phyloP scores from a whole-genome alignment of 2,797 vertebrate species.

The Semaprochilodus insignis region DNA sequence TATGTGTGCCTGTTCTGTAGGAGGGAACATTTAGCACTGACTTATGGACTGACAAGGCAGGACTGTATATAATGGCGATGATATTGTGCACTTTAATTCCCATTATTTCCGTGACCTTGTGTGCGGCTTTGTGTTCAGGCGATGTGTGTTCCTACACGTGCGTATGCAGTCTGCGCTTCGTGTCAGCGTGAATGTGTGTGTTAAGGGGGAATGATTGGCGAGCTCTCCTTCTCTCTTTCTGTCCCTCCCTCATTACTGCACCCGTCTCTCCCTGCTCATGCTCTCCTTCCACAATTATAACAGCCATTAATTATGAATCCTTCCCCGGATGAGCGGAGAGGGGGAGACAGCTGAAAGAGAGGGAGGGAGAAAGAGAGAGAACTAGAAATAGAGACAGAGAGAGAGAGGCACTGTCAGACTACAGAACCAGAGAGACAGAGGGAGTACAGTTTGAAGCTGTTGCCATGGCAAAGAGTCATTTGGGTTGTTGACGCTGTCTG shows the following conservation, averaged over 20 bases:
- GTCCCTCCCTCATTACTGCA: conserved; percentile 34
- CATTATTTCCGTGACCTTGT: conserved; percentile 13
- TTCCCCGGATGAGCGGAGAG: conserved; percentile 67
- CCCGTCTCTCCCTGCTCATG: conserved; percentile 46
- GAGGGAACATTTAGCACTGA: conserved; percentile 11
- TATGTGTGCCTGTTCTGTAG: conserved; percentile 7
- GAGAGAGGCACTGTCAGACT: not conserved
- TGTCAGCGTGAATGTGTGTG: conserved; percentile 9
- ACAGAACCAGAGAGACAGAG: not conserved
- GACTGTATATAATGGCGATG: not conserved
- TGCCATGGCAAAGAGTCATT: conserved; percentile 57
- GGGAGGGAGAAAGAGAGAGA: conserved; percentile 19
- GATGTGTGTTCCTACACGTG: conserved; percentile 33
- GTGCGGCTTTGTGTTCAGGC: conserved; percentile 2
- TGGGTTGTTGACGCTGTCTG: conserved; percentile 56
- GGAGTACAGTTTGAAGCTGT: conserved; percentile 34
- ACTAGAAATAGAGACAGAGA: not conserved
- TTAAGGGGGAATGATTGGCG: not conserved
- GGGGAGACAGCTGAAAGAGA: conserved; percentile 54
- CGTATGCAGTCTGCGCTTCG: conserved; percentile 42
- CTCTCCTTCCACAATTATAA: conserved; percentile 74
- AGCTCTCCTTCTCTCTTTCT: conserved; percentile 28
- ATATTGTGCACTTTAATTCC: conserved; percentile 25
- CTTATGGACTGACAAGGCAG: conserved; percentile 11
- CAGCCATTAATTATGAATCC: conserved; percentile 80